phyloP scores from a whole-genome alignment of 2,888 invertebrate genomes.

The Orgyia antiqua region DNA sequence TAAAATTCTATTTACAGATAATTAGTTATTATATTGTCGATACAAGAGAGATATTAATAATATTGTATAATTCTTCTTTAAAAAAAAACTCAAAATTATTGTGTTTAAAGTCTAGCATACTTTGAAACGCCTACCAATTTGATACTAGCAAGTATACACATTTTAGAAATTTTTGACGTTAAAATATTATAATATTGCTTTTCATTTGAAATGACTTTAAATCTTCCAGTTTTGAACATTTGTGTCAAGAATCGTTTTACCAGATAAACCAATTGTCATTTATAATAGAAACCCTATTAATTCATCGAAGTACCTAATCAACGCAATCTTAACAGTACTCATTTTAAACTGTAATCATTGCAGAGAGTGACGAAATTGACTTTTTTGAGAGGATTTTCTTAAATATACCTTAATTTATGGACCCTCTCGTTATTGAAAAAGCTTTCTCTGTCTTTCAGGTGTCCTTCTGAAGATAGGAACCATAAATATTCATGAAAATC shows the following conservation, averaged over 20 bases:
- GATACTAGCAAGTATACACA: too few species aligned
- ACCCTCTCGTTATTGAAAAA: constrained; percentile 54
- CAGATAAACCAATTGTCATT: neutral
- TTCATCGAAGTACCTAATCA: constrained; percentile 12
- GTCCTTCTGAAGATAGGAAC: constrained; percentile 19
- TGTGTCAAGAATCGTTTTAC: neutral
- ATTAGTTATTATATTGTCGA: too few species aligned
- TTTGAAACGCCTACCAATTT: too few species aligned
- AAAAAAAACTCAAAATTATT: too few species aligned
- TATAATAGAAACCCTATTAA: constrained; percentile 10
- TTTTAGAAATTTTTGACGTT: too few species aligned
- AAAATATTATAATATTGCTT: too few species aligned
- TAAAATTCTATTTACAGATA: too few species aligned
- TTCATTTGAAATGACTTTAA: too few species aligned
- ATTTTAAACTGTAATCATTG: constrained; percentile 34
- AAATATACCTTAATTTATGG: constrained; percentile 50
- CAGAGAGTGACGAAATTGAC: constrained; percentile 41
- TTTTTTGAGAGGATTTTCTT: constrained; percentile 37
- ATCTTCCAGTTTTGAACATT: too few species aligned
- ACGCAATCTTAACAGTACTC: constrained; percentile 13
- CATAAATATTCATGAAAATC: constrained; percentile 9
- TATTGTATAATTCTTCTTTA: too few species aligned
- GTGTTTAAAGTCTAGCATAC: too few species aligned
- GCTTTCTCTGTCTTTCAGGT: constrained; percentile 23
- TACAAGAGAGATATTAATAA: too few species aligned